Evolutionary conservation across 35 echinoderm and acorn worm genomes (phyloP), one percentile per base, ranked within the genome.

Genomic region (Antedon bifida): DNA sequence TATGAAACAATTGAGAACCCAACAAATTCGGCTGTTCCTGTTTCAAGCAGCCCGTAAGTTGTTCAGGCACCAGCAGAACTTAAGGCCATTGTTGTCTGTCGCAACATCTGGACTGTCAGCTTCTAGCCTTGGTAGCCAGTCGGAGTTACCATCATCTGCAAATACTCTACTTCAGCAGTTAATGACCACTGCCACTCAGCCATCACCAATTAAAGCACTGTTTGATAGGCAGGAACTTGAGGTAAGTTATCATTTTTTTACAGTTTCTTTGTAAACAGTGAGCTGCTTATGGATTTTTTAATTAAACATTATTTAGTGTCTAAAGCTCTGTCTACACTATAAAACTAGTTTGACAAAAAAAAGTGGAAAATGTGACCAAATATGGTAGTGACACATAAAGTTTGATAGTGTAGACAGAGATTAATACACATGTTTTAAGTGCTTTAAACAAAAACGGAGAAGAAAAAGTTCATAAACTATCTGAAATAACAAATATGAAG

Each of bases 121-220:
- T 0, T 88, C 88, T 0, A 56, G 73, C 55, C 34, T 38, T 80
- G 78, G 78, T 35, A 80, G 34, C 34, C 23, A 2, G 1, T 86
- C 86, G 35, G 89, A 88, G 34, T 88, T 83, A 33, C 78, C 85
- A 32, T 81, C 80, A 76, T 86, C 84, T 23, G 78, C 82, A 34
- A 85, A 73, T 19, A 89, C 87, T 0, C 56, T 99, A 33, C 87
- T 99, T 14, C 95, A 99, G 32, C 91, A 92, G 76, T 78, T 99
- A 75, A 99, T 99, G 95, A 84, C 77, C 39, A 88, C 91, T 23
- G 95, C 95, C 84, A 99, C 88, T 12, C 85, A 93, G 83, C 95
- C 95, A 82, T 99, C 95, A 34, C 95, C 88, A 19, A 92, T 99
- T 85, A 99, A 99, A 36, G 95, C 95, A 11, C 64, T 99, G 51